A percentile compares a stretch with the other conserved stretches of the same genome.
phyloP scores from a whole-genome alignment of 2,113 vertebrate species.

The Bucco capensis region DNA sequence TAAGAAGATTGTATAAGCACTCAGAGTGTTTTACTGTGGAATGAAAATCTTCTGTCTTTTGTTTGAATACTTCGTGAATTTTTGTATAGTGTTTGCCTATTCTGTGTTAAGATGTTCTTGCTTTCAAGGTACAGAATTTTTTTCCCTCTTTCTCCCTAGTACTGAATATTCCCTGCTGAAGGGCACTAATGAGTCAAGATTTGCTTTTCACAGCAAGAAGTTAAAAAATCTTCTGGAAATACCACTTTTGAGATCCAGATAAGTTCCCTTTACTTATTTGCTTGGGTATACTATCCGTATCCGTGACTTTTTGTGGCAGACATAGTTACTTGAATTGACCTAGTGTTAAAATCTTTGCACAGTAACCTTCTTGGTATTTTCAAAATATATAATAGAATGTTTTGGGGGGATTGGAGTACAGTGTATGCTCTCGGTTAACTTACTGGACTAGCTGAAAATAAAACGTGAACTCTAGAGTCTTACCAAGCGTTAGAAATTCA shows the following conservation, averaged over 20 bases:
- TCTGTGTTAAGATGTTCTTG: background rate
- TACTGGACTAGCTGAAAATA: background rate
- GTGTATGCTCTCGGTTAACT: background rate
- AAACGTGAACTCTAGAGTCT: background rate
- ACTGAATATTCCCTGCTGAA: background rate
- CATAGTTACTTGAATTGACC: background rate
- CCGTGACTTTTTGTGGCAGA: background rate
- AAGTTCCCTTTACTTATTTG: background rate
- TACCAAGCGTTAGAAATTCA: too few species aligned
- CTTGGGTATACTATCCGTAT: background rate
- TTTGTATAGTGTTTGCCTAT: background rate
- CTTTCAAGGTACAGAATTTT: background rate
- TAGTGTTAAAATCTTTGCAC: background rate
- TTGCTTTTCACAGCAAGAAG: background rate
- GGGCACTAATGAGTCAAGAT: background rate
- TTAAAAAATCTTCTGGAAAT: background rate
- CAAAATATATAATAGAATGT: background rate
- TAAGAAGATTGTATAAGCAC: background rate
- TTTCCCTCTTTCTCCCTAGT: background rate
- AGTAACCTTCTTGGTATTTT: background rate
- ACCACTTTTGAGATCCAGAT: background rate
- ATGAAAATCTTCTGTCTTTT: background rate
- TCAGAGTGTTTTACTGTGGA: background rate
- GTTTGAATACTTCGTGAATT: background rate
- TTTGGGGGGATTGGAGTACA: background rate